Conservation (phyloP, 1,140 invertebrate species). For the Hylyphantes graminicola region DNA sequence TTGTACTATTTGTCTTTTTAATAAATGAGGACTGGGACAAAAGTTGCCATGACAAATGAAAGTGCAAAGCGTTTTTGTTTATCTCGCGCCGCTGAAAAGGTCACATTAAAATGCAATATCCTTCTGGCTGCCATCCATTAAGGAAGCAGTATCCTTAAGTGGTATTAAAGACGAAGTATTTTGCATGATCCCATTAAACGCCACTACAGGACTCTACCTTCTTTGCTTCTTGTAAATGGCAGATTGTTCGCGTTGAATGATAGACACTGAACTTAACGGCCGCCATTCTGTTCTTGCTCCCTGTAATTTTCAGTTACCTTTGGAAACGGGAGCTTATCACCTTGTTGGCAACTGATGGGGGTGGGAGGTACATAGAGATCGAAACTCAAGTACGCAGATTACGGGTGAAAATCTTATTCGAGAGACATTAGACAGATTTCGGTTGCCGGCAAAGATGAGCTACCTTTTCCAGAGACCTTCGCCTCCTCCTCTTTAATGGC, state of each 20-base stretch:
- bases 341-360: constrained; percentile 58
- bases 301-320: constrained; percentile 61
- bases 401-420: constrained; percentile 52
- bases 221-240: constrained; percentile 51
- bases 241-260: constrained; percentile 60
- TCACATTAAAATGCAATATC: constrained; percentile 60
- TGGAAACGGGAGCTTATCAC: constrained; percentile 59
- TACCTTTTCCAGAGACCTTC: constrained; percentile 49
- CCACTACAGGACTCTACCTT: constrained; percentile 47
- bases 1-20: constrained; percentile 42
- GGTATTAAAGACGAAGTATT: constrained; percentile 59
- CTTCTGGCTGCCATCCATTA: constrained; percentile 48
- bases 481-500: constrained; percentile 59
- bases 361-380: constrained; percentile 28
- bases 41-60: constrained; percentile 50
- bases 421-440: constrained; percentile 60
- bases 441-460: constrained; percentile 57
- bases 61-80: constrained; percentile 51
- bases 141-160: constrained; percentile 46
- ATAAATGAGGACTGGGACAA: constrained; percentile 39
- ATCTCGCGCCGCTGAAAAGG: constrained; percentile 21
- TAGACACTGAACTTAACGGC: constrained; percentile 60
- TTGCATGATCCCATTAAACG: constrained; percentile 33
- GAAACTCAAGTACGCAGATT: constrained; percentile 59
- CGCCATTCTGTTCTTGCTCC: constrained; percentile 60